Percentiles rank a stretch among this genome's conserved stretches.
Evolutionary conservation across 2,888 invertebrate genomes (phyloP).

Genomic region (Merodon equestris): DNA sequence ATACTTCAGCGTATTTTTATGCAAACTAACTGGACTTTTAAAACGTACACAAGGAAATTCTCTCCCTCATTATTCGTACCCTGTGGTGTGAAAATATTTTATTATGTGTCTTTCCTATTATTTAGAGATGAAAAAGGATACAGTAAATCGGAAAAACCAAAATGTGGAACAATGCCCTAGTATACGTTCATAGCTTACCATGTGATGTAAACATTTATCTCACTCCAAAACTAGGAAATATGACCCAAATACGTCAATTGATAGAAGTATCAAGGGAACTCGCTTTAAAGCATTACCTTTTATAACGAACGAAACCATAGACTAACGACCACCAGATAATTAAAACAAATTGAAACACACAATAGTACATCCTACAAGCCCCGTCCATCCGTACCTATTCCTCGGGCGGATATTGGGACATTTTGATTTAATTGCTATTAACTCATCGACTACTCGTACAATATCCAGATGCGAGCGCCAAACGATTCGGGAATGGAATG

Average conservation of each 20-base stretch:
- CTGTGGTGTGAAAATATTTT: no score
- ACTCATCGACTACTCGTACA: conserved; percentile 1
- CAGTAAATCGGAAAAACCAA: background rate
- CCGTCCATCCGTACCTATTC: background rate
- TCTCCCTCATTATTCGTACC: conserved; percentile 12
- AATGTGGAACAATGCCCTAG: conserved; percentile 4
- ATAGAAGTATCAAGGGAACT: background rate
- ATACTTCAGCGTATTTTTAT: background rate
- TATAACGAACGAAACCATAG: conserved; percentile 27
- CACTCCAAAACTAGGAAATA: conserved; percentile 2
- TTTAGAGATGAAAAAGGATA: background rate
- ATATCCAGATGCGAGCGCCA: conserved; percentile 30
- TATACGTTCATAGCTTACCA: no score
- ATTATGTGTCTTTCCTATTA: conserved; percentile 46
- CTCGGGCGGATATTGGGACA: background rate
- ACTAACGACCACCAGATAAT: conserved; percentile 26
- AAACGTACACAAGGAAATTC: no score
- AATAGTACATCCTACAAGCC: conserved; percentile 26
- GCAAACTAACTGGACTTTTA: no score
- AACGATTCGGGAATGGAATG: conserved; percentile 41
- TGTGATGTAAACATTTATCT: conserved; percentile 10
- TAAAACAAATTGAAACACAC: conserved; percentile 53
- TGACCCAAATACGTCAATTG: conserved; percentile 26
- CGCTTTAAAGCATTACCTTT: conserved; percentile 9
- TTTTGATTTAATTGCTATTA: conserved; percentile 44